Percentiles rank a stretch among this genome's conserved stretches.
phyloP scores from a whole-genome alignment of 2,797 vertebrate genomes.

The Arnoldichthys spilopterus region DNA sequence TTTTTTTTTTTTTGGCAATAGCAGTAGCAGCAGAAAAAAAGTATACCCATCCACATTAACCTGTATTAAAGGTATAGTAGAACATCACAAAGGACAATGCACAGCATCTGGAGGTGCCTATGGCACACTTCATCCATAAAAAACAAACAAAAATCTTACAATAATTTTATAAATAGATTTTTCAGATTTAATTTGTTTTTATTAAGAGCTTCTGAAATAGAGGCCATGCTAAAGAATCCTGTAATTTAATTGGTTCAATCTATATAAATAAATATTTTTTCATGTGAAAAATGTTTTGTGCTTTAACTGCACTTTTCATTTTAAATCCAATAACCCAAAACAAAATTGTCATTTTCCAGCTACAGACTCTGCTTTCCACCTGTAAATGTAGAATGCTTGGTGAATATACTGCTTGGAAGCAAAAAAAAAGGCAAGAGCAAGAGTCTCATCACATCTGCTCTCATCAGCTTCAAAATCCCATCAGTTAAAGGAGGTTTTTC shows the following conservation, averaged over 20 bases:
- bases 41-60: too few species aligned
- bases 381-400: too few species aligned
- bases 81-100: too few species aligned
- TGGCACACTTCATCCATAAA: too few species aligned
- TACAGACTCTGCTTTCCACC: too few species aligned
- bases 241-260: neutral
- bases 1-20: too few species aligned
- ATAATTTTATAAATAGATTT: too few species aligned
- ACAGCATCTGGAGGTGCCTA: too few species aligned
- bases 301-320: neutral
- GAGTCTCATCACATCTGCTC: slow-evolving; percentile 8
- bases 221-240: neutral
- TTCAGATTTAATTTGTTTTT: too few species aligned
- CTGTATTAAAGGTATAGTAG: too few species aligned
- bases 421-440: slow-evolving; percentile 9
- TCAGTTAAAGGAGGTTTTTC: neutral
- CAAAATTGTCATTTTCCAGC: neutral
- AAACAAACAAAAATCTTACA: too few species aligned
- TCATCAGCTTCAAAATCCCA: slow-evolving; percentile 14
- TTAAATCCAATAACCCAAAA: neutral
- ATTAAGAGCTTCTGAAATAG: neutral
- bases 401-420: neutral
- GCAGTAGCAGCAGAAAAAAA: too few species aligned
- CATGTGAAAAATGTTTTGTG: neutral
- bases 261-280: neutral